Base-by-base conservation (phyloP, 2,113 vertebrate genomes). In the Lophotis ruficrista region DNA sequence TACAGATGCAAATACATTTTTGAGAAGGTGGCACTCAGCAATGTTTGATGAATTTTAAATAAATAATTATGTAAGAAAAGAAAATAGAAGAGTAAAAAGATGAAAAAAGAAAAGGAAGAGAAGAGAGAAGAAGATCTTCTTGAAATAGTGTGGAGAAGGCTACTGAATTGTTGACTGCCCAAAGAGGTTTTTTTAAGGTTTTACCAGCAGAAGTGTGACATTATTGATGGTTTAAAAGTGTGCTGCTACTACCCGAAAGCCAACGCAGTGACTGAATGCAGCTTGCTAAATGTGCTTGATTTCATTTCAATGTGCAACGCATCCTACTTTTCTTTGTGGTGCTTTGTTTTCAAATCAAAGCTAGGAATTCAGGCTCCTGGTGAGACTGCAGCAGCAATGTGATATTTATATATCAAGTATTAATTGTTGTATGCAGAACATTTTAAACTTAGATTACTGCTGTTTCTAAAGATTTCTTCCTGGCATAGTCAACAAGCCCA, bases 271-370 rank as follows among this genome's bases (percentile, higher is more conserved):
- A 31, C 66, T 64, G 35, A 48, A 43, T 41, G 22, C 38, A 58
- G 15, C 41, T 61, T 64, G 11, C 56, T 87, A 60, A 45, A 82
- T 82, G 50, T 43, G 38, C 22, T 66, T 71, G 17, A 50, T 95
- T 96, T 89, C 12, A 53, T 73, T 81, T 51, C 56, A 58, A 37
- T 25, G 51, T 51, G 35, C 51, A 91, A 30, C 31, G 33, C 62
- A 37, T 87, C 22, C n/a, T 41, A 8, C 38, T 71, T 75, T 89
- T 16, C n/a, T 90, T 86, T 85, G 84, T 31, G 23, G 31, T 50
- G 28, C 69, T 93, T 87, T 68, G 23, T 89, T 94, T 95, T 94
- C 47, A 86, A 77, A 80, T 90, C 57, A 89, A 92, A 95, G 28
- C 75, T 79, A 53, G 28, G 77, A 60, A 83, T 80, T 87, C 35